Evolutionary conservation across 2,888 invertebrate genomes (phyloP), one percentile per base, ranked within the genome.

Genomic region (Pteria penguin): DNA sequence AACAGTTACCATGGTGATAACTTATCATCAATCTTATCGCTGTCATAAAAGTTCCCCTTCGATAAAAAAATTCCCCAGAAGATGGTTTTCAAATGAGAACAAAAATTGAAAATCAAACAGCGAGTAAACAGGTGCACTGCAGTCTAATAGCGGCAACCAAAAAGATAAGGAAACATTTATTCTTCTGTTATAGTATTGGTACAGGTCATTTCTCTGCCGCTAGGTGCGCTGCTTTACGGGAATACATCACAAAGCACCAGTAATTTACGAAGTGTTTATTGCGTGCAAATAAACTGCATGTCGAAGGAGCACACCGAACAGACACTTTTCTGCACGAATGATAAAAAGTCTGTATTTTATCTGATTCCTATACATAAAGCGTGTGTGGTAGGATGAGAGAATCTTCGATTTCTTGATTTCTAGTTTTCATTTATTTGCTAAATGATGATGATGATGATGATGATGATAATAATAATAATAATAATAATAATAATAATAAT

Each of bases 1-100:
- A 76, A 52, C 57, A 24, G 76, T 76, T 69, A 14, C 76, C 63
- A 76, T 76, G 69, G 76, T 52, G 62, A 76, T 72, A 60, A 72
- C 72, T 63, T 72, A 76, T 69, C 76, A 72, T 36, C 31, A 54
- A 45, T 71, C 75, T 72, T 76, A 76, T 76, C 71, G 32, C 29
- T 72, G 72, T 71, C 76, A 76, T 76, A 76, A 75, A 76, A 65
- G 31, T 72, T 57, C 65, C 65, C 31, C 57, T 57, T 63, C 58
- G 57, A 68, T 68, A 68, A 29, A 58, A 57, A 55, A 32, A 32
- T 68, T 31, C 31, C 55, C 31, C 32, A 27, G 57, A 57, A 36
- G 27, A 65, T 65, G 58, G 52, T 72, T 72, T 72, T 58, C 24
- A 45, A 68, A 68, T 57, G 57, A 65, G 58, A 72, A 33, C 65